phyloP scores from a whole-genome alignment of 2,888 invertebrate species.

The Chelonus formosanus region DNA sequence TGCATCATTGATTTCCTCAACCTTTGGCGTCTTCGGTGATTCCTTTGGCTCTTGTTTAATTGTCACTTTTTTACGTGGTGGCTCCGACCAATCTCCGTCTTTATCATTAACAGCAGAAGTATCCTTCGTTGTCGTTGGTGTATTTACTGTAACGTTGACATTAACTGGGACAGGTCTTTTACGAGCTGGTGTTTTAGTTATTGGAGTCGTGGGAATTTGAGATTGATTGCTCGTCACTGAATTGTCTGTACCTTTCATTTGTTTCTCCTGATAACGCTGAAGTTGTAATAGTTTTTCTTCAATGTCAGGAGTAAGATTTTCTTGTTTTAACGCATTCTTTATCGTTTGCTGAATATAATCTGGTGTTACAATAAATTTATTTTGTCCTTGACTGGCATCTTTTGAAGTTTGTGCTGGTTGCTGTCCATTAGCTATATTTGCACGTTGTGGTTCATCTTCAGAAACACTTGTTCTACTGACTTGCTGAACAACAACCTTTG shows the following conservation, averaged over 20 bases:
- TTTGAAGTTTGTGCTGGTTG: slow-evolving; percentile 58
- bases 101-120: slow-evolving; percentile 42
- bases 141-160: slow-evolving; percentile 36
- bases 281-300: slow-evolving; percentile 90
- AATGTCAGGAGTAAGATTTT: slow-evolving; percentile 90
- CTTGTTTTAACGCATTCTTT: slow-evolving; percentile 89
- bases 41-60: slow-evolving; percentile 49
- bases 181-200: slow-evolving; percentile 67
- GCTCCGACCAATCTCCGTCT: slow-evolving; percentile 50
- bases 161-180: slow-evolving; percentile 66
- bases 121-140: slow-evolving; percentile 51
- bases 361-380: slow-evolving; percentile 86
- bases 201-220: slow-evolving; percentile 46
- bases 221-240: slow-evolving; percentile 56
- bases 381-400: slow-evolving; percentile 58
- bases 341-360: slow-evolving; percentile 95
- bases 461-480: slow-evolving; percentile 55
- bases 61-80: slow-evolving; percentile 57
- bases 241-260: slow-evolving; percentile 70
- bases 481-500: slow-evolving; percentile 60
- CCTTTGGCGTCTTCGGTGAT: slow-evolving; percentile 27
- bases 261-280: slow-evolving; percentile 84
- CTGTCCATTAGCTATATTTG: slow-evolving; percentile 59
- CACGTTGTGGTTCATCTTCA: slow-evolving; percentile 53
- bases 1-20: slow-evolving; percentile 35